Evolutionary conservation across 2,797 vertebrate genomes (phyloP).

Genomic region (Smutsia temminckii): DNA sequence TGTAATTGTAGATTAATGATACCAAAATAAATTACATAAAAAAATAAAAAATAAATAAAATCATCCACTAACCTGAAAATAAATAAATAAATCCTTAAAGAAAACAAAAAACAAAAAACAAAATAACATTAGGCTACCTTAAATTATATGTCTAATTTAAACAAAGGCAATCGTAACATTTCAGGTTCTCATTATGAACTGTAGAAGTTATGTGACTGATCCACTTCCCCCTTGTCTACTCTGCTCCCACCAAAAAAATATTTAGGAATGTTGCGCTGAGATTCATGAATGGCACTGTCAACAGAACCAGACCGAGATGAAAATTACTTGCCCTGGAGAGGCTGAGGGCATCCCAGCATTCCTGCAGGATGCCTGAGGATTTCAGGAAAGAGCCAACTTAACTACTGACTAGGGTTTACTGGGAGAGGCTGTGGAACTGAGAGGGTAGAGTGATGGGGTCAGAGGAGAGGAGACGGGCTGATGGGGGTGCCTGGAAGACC

Average conservation of each 20-base stretch:
- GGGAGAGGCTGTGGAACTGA: not conserved
- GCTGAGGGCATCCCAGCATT: not conserved
- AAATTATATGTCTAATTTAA: slow-evolving; percentile 28
- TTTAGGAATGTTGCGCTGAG: slow-evolving; percentile 12
- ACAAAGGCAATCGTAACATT: slow-evolving; percentile 24
- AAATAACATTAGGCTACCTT: slow-evolving; percentile 43
- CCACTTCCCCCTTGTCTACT: not conserved
- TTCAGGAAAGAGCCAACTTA: not conserved
- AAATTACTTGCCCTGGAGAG: not conserved
- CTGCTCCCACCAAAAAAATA: not conserved
- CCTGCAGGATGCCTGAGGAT: not conserved
- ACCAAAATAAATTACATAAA: too few relatives aligned
- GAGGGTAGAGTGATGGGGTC: not conserved
- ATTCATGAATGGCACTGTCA: not conserved
- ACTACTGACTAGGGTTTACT: not conserved
- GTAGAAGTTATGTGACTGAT: not conserved
- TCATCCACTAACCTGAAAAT: too few relatives aligned
- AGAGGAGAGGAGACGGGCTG: not conserved
- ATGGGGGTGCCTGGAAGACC: not conserved
- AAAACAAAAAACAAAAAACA: slow-evolving; percentile 54
- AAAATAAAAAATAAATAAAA: too few relatives aligned
- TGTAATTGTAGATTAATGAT: too few relatives aligned
- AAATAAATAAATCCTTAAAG: too few relatives aligned
- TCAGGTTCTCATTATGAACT: slow-evolving; percentile 38
- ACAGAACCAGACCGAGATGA: not conserved